Base-by-base conservation (phyloP, 2,113 vertebrate species). In the Sorex fumeus region DNA sequence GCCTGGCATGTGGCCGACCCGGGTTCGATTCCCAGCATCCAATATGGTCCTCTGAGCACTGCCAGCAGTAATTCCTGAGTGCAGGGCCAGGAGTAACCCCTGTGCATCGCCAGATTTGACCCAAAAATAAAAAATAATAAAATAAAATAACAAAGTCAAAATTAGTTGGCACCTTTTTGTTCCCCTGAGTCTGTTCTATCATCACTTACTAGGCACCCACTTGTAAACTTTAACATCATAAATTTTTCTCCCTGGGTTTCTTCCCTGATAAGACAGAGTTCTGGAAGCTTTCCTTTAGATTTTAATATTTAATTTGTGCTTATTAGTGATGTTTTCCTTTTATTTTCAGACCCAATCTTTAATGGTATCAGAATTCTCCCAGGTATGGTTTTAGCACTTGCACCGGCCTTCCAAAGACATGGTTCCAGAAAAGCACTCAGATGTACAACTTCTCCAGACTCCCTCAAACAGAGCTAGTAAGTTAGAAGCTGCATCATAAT, bases 241-340 rank as follows among this genome's bases (percentile, higher is more conserved):
- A 25, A 64, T 64, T 64, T 9, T 32, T 74, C 11, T 62, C 23
- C 76, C 36, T 23, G 23, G 6, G 86, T 47, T 50, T 27, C 66
- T 78, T 74, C 40, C n/a, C 43, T 4, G 25, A n/a, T 12, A 45
- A 79, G 66, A 60, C 43, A 67, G 71, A 81, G 18, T 66, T 13
- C 2, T 88, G 30, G 6, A 50, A 71, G 19, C 8, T 5, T 79
- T 83, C 25, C 43, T 93, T 92, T 62, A 80, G 19, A 86, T 75
- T 86, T 36, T 80, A 60, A 88, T 67, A n/a, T 81, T 40, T 78
- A 76, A 93, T 60, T 57, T n/a, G 8, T 2, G 34, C 93, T 57
- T 28, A n/a, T 6, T 43, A 27, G 32, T 57, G 8, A 69, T 15
- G 13, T n/a, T 64, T 86, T 71, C 30, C 34, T 53, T 76, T 95